A percentile compares a stretch with the other conserved stretches of the same genome.
Conservation (phyloP, 2,113 vertebrate species). For the Sphaerodactylus townsendi region DNA sequence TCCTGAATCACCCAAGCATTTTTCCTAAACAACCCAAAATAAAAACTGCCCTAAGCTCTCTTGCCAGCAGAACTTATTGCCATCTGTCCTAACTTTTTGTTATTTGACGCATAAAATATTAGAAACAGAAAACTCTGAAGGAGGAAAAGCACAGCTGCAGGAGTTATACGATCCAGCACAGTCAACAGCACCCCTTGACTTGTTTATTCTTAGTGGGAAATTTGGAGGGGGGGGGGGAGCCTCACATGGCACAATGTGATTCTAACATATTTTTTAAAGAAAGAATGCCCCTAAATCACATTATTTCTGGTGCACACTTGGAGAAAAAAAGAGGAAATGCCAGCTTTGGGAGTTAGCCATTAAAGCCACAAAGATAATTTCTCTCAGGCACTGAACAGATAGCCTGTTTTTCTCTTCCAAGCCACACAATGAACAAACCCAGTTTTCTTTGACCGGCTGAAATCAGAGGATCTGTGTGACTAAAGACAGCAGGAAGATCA, state of each 20-base stretch:
- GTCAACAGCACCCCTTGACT: accelerated
- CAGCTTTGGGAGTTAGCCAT: slow-evolving; percentile 53
- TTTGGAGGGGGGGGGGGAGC: slow-evolving; percentile 25
- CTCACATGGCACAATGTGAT: background rate
- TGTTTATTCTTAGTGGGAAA: slow-evolving; percentile 18
- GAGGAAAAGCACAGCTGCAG: background rate
- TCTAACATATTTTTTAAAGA: slow-evolving; percentile 40
- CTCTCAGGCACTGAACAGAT: background rate
- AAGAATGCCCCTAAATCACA: slow-evolving; percentile 36
- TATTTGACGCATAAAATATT: background rate
- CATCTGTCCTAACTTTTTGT: slow-evolving; percentile 19
- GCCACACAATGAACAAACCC: background rate
- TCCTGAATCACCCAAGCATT: background rate
- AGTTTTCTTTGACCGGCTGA: background rate
- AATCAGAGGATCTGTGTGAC: background rate
- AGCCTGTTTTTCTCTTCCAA: background rate
- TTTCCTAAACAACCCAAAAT: slow-evolving; percentile 1
- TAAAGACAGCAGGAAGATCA: background rate
- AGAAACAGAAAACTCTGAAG: slow-evolving; percentile 12
- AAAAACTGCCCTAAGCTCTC: background rate
- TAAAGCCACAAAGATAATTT: slow-evolving; percentile 39
- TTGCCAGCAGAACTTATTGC: background rate
- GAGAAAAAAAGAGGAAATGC: slow-evolving; percentile 51
- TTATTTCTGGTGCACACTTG: slow-evolving; percentile 28
- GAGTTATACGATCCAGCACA: slow-evolving; percentile 1